Base-by-base conservation (phyloP, 1,140 invertebrate genomes). In the Eupristina koningsbergeri region DNA sequence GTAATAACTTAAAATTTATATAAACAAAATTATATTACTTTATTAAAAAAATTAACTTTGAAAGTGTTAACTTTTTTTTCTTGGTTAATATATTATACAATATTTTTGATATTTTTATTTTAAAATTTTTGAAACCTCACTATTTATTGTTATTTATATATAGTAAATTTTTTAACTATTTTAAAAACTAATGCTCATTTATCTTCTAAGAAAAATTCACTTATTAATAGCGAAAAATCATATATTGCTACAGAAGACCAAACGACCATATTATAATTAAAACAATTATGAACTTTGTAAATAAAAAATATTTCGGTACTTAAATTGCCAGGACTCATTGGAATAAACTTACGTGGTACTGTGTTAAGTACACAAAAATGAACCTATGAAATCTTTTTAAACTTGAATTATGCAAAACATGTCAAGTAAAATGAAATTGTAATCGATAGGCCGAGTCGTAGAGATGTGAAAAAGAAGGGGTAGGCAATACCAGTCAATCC, bases 401-500 rank as follows among this genome's bases (percentile, higher is more conserved):
- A n/a, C n/a, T 58, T 26, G 19, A 58, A 58, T 58, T 22, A 22
- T 26, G 13, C 3, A 9, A 58, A 26, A 26, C 0, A 9, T 53
- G 17, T 53, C 9, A 3, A 53, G 9, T 53, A 7, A 26, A 58
- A 9, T 26, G 5, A 22, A 26, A 58, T 9, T 17, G 26, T 58
- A 58, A 19, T 17, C 13, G 26, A 58, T 26, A 58, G 6, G 26
- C 19, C 9, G 19, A 22, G 26, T 26, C 53, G 5, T 26, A 22
- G 3, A 5, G 3, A 22, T 58, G 9, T 9, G 53, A 58, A 58
- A 26, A 3, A 13, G 2, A 0, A 26, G 13, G 53, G 3, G 53
- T 26, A 58, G 0, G 13, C 17, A 9, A 26, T 86, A 94, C 94
- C 94, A 82, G 94, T 94, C 6, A 95, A 88, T 7, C 94, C 94